These are phyloP conservation scores for Pasiphila rectangulata DNA, from an alignment of 2,888 invertebrate genomes.

Conservation along the genomic window DNA sequence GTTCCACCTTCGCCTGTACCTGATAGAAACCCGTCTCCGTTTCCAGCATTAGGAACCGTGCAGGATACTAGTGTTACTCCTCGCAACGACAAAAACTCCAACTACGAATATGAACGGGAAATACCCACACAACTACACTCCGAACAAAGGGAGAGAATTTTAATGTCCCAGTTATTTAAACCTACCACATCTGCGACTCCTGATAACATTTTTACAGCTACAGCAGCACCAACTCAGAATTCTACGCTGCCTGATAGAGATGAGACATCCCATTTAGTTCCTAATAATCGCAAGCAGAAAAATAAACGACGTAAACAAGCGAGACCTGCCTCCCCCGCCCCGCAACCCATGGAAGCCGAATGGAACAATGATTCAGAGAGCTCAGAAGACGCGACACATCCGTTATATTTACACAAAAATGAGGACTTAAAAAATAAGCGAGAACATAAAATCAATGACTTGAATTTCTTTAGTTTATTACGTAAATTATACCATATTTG, in stretches of 20 bases:
- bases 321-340: background rate
- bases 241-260: background rate
- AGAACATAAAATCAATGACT: background rate
- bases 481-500: background rate
- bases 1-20: too few species aligned
- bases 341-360: background rate
- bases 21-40: too few species aligned
- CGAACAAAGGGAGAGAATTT: background rate
- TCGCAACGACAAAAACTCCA: too few species aligned
- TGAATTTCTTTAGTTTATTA: background rate
- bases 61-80: too few species aligned
- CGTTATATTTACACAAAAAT: background rate
- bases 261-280: background rate
- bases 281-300: background rate
- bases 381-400: background rate
- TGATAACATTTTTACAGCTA: background rate
- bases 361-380: background rate
- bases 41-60: too few species aligned
- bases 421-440: background rate
- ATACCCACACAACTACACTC: too few species aligned
- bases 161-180: background rate
- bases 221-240: background rate
- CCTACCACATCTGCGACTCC: background rate
- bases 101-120: too few species aligned
- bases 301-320: background rate